Base-by-base conservation (phyloP, 2,797 vertebrate genomes). In the Sebastes minor region DNA sequence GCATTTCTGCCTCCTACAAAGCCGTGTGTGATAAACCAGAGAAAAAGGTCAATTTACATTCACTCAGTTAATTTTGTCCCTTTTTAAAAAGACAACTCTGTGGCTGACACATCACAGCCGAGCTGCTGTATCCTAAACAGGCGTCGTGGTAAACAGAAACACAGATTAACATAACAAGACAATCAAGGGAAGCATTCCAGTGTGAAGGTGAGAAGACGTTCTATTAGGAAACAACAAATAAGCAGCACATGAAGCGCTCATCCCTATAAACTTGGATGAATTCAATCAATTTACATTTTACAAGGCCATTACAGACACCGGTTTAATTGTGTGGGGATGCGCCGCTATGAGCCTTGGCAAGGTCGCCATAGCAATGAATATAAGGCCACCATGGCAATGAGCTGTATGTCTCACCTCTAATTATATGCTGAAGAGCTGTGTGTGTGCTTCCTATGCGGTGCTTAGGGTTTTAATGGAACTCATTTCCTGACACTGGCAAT, bases 181-280 rank as follows among this genome's bases (percentile, higher is more conserved):
- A 94, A 94, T 94, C 92, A 93, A 56, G 90, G 78, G 79, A 89
- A 22, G 89, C 92, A 84, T 91, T 92, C 74, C 82, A 90, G 87
- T 93, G 92, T 94, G 94, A 95, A 95, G 94, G 93, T 93, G 92
- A 92, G 89, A 86, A 93, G 89, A 90, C 88, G 77, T 92, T 90
- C 89, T 87, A 93, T 94, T 92, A 92, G 86, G 81, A 89, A 81
- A 87, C 90, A 92, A 94, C 93, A 95, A 94, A 94, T 90, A 88
- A 86, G 88, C 86, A 75, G 87, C 87, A 85, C 84, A 82, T 73
- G 90, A 85, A 61, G 85, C 82, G 49, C 86, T 93, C 88, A 88
- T 91, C 88, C 90, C 86, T 81, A 85, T 91, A 87, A 93, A 92
- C 89, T 79, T 76, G 78, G 86, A 91, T 88, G 90, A 90, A 93